Evolutionary conservation across 2,888 invertebrate species (phyloP).

Genomic region (Luffia ferchaultella): DNA sequence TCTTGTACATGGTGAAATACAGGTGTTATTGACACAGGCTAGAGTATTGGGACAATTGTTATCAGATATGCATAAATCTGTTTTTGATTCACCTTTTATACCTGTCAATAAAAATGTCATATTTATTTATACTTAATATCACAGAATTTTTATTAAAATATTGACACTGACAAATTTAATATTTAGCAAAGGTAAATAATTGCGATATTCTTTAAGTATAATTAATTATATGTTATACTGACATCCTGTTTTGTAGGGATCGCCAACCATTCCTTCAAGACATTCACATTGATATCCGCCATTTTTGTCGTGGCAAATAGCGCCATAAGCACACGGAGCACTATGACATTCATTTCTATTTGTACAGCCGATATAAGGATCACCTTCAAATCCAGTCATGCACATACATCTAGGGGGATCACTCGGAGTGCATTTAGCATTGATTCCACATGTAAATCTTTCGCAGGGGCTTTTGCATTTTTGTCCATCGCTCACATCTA

Average conservation of each 20-base stretch:
- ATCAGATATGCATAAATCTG: conserved; percentile 74
- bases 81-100: conserved; percentile 57
- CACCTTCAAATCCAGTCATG: conserved; percentile 85
- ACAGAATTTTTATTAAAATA: background rate
- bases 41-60: conserved; percentile 83
- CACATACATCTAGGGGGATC: conserved; percentile 92
- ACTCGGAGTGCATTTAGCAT: conserved; percentile 88
- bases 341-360: conserved; percentile 88
- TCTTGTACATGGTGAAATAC: conserved; percentile 81
- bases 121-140: background rate
- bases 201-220: background rate
- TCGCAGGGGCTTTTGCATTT: conserved; percentile 94
- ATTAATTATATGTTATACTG: too few relatives aligned
- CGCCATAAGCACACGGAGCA: conserved; percentile 87
- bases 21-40: conserved; percentile 79
- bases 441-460: conserved; percentile 87
- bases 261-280: conserved; percentile 83
- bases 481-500: conserved; percentile 82
- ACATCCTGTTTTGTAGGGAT: conserved; percentile 87
- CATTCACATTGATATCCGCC: conserved; percentile 89
- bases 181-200: background rate
- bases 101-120: conserved; percentile 29
- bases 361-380: conserved; percentile 83
- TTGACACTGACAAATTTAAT: background rate
- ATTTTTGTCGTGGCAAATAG: conserved; percentile 86